Conservation (phyloP, 2,888 invertebrate species). For the Dascillus cervinus region DNA sequence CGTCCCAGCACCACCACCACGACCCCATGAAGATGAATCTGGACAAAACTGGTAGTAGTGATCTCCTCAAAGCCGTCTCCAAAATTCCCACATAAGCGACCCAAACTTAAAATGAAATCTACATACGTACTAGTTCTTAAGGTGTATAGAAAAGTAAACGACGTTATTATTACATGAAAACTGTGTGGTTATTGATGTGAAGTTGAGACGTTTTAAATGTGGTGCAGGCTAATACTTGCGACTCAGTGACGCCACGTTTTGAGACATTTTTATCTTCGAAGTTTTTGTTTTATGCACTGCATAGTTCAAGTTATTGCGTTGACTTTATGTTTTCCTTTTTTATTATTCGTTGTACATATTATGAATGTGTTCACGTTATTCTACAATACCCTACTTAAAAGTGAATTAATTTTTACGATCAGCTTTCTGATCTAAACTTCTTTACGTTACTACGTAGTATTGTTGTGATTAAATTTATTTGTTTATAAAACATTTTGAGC, state of each 20-base stretch:
- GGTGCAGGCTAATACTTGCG: conserved; percentile 4
- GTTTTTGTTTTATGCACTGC: conserved; percentile 19
- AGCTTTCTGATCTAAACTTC: conserved; percentile 29
- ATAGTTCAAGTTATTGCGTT: conserved; percentile 17
- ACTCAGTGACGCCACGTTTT: conserved; percentile 7
- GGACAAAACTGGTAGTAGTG: conserved; percentile 61
- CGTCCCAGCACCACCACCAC: conserved; percentile 54
- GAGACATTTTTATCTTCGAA: conserved; percentile 10
- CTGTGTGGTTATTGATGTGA: conserved; percentile 12
- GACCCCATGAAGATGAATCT: conserved; percentile 66
- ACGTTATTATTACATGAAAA: conserved; percentile 8
- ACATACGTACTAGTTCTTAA: conserved; percentile 31
- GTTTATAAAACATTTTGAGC: conserved; percentile 23
- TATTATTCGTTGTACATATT: conserved; percentile 39
- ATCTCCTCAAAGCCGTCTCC: conserved; percentile 68
- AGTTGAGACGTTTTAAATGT: conserved; percentile 4
- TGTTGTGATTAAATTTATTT: conserved; percentile 37
- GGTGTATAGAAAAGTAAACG: conserved; percentile 18
- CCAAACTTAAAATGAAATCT: conserved; percentile 18
- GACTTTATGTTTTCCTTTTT: conserved; percentile 25
- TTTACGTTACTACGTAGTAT: conserved; percentile 33
- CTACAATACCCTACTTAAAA: conserved; percentile 13
- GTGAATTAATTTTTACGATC: conserved; percentile 27
- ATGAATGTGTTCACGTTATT: conserved; percentile 36
- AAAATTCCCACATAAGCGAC: conserved; percentile 68